phyloP scores from a whole-genome alignment of 2,888 invertebrate species.

The Drosophila dives region DNA sequence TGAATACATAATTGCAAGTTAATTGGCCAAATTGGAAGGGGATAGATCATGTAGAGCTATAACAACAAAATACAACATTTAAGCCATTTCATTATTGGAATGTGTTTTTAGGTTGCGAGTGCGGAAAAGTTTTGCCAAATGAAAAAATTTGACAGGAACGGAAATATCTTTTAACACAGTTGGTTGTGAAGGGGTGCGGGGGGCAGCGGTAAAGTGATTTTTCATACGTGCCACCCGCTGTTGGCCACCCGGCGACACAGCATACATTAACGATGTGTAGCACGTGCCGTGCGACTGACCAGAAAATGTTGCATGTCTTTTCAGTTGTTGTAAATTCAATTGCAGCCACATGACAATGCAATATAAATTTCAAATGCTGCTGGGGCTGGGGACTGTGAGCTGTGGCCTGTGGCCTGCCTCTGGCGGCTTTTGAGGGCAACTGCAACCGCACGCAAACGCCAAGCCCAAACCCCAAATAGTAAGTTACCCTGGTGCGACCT shows the following conservation, averaged over 20 bases:
- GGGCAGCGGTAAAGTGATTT: constrained; percentile 29
- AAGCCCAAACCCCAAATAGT: constrained; percentile 9
- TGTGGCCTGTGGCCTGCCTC: not conserved
- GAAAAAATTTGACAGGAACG: constrained; percentile 60
- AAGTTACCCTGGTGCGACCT: constrained; percentile 60
- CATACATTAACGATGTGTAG: constrained; percentile 30
- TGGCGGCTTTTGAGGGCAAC: constrained; percentile 37
- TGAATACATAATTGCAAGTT: constrained; percentile 46
- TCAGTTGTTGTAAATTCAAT: constrained; percentile 64
- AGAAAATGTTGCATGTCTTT: constrained; percentile 72
- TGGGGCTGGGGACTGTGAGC: not conserved
- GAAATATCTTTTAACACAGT: constrained; percentile 50
- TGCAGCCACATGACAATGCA: constrained; percentile 73
- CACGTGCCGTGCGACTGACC: constrained; percentile 66
- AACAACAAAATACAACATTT: not conserved
- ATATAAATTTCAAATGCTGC: constrained; percentile 55
- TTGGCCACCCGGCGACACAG: not conserved
- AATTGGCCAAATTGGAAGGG: constrained; percentile 36
- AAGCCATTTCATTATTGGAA: constrained; percentile 44
- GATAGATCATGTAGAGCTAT: constrained; percentile 25
- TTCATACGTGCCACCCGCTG: constrained; percentile 8
- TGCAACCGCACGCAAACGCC: constrained; percentile 57
- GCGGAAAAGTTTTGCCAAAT: constrained; percentile 41
- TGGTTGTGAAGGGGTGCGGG: not conserved
- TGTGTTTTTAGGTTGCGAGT: constrained; percentile 20